Percentiles rank a stretch among this genome's conserved stretches.
phyloP scores from a whole-genome alignment of 2,113 vertebrate species.

The Oryzias curvinotus region DNA sequence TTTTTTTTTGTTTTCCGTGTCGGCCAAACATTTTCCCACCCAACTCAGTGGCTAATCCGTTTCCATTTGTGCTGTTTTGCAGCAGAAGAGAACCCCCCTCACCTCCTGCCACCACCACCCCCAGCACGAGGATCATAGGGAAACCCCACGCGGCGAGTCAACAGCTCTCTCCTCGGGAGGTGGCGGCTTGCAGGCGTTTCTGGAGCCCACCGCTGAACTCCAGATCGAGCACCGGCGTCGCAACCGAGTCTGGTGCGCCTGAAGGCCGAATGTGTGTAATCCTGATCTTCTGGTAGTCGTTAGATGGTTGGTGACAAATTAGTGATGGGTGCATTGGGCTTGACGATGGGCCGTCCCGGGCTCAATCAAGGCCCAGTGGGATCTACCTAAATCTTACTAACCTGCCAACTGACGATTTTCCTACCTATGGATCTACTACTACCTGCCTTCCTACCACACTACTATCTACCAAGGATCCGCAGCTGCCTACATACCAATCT shows the following conservation, averaged over 20 bases:
- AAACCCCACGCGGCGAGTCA: constrained; percentile 35
- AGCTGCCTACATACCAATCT: too few species aligned
- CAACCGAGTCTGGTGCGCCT: constrained; percentile 16
- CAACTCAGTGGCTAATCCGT: constrained; percentile 8
- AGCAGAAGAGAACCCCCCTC: constrained; percentile 10
- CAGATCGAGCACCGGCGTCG: constrained; percentile 40
- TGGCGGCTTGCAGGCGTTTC: constrained; percentile 8
- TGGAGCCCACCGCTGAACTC: constrained; percentile 40
- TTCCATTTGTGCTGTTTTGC: constrained; percentile 4
- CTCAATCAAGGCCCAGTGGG: too few species aligned
- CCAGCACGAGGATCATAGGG: constrained; percentile 35
- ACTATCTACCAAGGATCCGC: too few species aligned
- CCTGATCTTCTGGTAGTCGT: too few species aligned
- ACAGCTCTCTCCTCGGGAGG: constrained; percentile 38
- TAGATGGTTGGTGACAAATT: too few species aligned
- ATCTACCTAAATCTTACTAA: too few species aligned
- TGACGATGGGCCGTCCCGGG: too few species aligned
- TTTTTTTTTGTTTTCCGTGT: constrained; percentile 4
- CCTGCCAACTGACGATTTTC: too few species aligned
- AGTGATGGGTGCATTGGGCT: too few species aligned
- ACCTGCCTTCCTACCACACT: too few species aligned
- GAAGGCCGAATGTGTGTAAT: constrained; percentile 4
- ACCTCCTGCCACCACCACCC: background rate
- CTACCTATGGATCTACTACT: too few species aligned
- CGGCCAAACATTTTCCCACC: constrained; percentile 10